Conservation (phyloP, 2,113 vertebrate species). For the Burhinus bistriatus region DNA sequence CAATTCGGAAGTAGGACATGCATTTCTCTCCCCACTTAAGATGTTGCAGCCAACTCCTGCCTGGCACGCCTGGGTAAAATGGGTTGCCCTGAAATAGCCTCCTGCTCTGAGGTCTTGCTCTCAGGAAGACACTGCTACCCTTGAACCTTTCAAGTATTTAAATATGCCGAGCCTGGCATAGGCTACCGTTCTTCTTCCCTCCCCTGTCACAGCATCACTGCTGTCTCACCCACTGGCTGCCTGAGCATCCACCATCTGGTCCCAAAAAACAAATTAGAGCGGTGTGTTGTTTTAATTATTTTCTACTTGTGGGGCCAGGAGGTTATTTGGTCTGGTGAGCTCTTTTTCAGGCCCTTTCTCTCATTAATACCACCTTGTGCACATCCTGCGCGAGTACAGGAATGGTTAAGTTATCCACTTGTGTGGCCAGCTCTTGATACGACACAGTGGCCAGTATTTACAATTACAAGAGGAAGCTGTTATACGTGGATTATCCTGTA, state of each 20-base stretch:
- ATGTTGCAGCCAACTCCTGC: not conserved
- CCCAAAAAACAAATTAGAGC: conserved; percentile 61
- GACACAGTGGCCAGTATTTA: conserved; percentile 67
- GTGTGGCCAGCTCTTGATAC: conserved; percentile 75
- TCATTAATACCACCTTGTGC: conserved; percentile 70
- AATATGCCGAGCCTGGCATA: not conserved
- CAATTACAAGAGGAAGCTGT: conserved; percentile 69
- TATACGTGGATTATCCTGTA: not conserved
- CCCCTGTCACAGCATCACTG: not conserved
- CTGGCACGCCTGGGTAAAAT: not conserved
- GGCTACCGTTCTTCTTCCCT: not conserved
- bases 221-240: conserved; percentile 58
- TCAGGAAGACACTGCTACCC: not conserved
- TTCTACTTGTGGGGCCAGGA: conserved; percentile 82
- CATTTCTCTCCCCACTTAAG: not conserved
- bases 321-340: conserved; percentile 75
- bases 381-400: conserved; percentile 59
- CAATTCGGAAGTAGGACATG: not conserved
- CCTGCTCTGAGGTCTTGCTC: not conserved
- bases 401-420: conserved; percentile 73
- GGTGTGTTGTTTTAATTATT: conserved; percentile 76
- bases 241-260: conserved; percentile 71
- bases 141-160: not conserved
- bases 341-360: conserved; percentile 45
- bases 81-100: not conserved